A percentile compares a stretch with the other conserved stretches of the same genome.
These are phyloP conservation scores for Pollimyrus isidori DNA, from an alignment of 2,113 vertebrate species.

Conservation along the genomic window DNA sequence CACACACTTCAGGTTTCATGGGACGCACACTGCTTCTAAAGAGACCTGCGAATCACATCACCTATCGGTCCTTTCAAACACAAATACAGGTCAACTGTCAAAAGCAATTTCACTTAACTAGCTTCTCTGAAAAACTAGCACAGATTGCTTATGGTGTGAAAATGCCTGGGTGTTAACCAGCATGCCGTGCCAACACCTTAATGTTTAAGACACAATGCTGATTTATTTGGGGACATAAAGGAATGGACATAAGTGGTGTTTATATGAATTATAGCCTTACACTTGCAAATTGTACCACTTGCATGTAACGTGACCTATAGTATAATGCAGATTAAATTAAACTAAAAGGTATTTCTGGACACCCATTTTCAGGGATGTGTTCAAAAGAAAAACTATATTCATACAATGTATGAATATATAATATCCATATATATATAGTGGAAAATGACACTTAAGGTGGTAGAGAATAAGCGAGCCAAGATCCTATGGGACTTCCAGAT, in stretches of 20 bases:
- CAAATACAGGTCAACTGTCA: not conserved
- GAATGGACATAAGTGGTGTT: not conserved
- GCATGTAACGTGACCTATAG: too few species aligned
- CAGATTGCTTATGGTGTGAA: not conserved
- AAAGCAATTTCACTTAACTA: not conserved
- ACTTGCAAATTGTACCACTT: too few species aligned
- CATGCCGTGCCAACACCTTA: not conserved
- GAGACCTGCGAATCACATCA: not conserved
- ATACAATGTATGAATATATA: too few species aligned
- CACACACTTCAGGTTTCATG: not conserved
- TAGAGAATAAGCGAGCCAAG: too few species aligned
- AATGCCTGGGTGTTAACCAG: not conserved
- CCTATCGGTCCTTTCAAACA: not conserved
- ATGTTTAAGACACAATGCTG: not conserved
- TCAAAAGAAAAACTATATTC: too few species aligned
- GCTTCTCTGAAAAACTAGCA: not conserved
- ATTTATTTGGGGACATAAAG: not conserved
- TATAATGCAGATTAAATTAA: too few species aligned
- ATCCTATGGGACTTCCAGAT: too few species aligned
- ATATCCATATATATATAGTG: too few species aligned
- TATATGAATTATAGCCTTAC: not conserved
- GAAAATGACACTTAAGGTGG: too few species aligned
- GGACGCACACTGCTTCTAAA: not conserved
- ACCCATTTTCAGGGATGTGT: too few species aligned
- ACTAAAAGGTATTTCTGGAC: too few species aligned